A percentile compares a stretch with the other conserved stretches of the same genome.
Conservation (phyloP, 2,888 invertebrate genomes). For the Nesidiocoris tenuis region DNA sequence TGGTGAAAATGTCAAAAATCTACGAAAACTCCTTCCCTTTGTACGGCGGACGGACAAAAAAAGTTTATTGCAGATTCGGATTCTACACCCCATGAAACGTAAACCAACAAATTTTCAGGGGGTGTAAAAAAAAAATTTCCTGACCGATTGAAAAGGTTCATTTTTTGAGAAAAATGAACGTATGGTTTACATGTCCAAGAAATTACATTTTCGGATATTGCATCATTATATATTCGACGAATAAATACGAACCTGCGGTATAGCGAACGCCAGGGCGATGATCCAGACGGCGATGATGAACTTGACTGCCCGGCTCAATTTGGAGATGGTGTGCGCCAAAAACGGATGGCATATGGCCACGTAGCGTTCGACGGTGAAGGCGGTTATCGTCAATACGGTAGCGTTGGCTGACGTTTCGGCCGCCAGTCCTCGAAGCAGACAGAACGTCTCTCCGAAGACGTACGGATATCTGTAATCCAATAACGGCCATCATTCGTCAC, state of each 20-base stretch:
- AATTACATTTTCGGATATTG: no score
- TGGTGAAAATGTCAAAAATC: no score
- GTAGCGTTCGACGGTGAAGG: slow-evolving; percentile 84
- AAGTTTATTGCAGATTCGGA: no score
- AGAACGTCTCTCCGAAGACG: slow-evolving; percentile 75
- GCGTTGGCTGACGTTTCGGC: slow-evolving; percentile 81
- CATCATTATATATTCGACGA: no score
- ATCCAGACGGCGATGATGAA: slow-evolving; percentile 81
- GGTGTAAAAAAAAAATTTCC: no score
- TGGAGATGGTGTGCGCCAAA: slow-evolving; percentile 78
- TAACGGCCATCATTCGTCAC: background rate
- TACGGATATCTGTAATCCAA: slow-evolving; percentile 63
- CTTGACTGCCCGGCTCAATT: slow-evolving; percentile 77
- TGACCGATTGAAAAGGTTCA: no score
- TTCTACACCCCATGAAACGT: no score
- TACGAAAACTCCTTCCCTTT: no score
- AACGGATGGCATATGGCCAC: slow-evolving; percentile 80
- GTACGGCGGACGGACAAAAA: no score
- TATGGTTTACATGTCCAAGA: no score
- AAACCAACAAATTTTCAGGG: no score
- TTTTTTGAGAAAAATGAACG: no score
- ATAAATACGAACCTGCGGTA: slow-evolving; percentile 66
- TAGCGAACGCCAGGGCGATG: slow-evolving; percentile 68
- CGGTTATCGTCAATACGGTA: slow-evolving; percentile 74
- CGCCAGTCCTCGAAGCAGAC: slow-evolving; percentile 72